Evolutionary conservation across 2,888 invertebrate genomes (phyloP), one percentile per base, ranked within the genome.

Genomic region (Abrostola tripartita): DNA sequence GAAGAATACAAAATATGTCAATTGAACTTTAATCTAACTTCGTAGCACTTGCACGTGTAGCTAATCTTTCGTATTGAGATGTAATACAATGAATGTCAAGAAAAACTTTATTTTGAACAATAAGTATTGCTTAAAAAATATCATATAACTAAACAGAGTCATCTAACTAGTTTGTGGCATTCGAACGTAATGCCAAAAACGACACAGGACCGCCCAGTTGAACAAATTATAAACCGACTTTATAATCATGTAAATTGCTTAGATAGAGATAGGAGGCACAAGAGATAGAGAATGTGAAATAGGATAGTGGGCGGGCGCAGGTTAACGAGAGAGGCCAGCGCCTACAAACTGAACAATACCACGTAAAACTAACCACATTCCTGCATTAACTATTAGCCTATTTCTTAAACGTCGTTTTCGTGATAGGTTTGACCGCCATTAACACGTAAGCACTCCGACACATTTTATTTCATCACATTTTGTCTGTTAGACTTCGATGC

Each of bases 401-500:
- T 56, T 68, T 69, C 58, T 59, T 56, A 50, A 56, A 56, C 36
- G 52, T 56, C 58, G 55, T 74, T 53, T 56, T 62, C 50, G 37
- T 68, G 52, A 59, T 62, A 56, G 37, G 14, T 41, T 68, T 50
- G 44, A 56, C 69, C 40, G 44, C 24, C 63, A 57, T 70, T 69
- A 69, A 69, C 69, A 71, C 62, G 54, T 63, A 60, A 54, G 38
- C 53, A 74, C 69, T 68, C 36, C 12, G 38, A 24, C 49, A 40
- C 47, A 41, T 53, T 68, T 67, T 69, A 69, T 74, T 42, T 69
- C 59, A 47, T 11, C 58, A 69, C 50, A 51, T 74, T 63, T 42
- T 40, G n/a, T 50, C 47, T 24, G 24, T 11, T 35, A 55, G 52
- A 24, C 24, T 14, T 47, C 24, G 12, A 24, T 24, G 44, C 24